phyloP scores from a whole-genome alignment of 2,797 vertebrate species.

The Tragopan temminckii region DNA sequence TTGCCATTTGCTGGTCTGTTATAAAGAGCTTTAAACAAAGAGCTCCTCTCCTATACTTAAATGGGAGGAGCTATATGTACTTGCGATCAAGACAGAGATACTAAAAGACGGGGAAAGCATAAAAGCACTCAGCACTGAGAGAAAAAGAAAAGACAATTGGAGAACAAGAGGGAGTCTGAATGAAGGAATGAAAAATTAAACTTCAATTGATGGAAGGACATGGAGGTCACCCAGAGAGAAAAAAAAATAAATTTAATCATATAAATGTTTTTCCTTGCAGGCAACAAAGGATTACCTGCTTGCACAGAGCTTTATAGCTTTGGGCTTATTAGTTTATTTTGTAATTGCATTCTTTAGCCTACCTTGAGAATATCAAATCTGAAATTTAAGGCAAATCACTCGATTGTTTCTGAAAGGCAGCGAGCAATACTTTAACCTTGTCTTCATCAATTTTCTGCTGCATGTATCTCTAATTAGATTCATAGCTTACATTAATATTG shows the following conservation, averaged over 20 bases:
- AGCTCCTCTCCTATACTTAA: neutral
- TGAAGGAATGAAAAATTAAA: neutral
- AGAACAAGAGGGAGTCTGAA: neutral
- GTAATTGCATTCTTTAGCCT: constrained; percentile 14
- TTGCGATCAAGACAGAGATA: neutral
- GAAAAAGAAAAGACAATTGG: neutral
- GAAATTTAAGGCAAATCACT: neutral
- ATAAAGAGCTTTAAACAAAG: neutral
- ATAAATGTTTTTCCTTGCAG: neutral
- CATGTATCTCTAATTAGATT: constrained; percentile 43
- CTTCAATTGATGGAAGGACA: neutral
- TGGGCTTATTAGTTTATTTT: neutral
- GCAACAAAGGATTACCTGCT: neutral
- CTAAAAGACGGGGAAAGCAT: neutral
- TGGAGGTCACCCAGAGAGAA: accelerated
- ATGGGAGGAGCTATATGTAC: neutral
- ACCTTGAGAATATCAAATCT: neutral
- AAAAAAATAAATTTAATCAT: neutral
- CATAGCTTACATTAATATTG: constrained; percentile 16
- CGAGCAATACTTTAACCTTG: constrained; percentile 26
- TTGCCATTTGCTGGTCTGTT: constrained; percentile 24
- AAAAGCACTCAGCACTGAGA: neutral
- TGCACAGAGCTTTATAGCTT: neutral
- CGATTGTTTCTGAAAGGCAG: constrained; percentile 1
- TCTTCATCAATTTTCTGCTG: constrained; percentile 25